Evolutionary conservation across 2,113 vertebrate species (phyloP), one percentile per base, ranked within the genome.

Genomic region (Danio rerio): DNA sequence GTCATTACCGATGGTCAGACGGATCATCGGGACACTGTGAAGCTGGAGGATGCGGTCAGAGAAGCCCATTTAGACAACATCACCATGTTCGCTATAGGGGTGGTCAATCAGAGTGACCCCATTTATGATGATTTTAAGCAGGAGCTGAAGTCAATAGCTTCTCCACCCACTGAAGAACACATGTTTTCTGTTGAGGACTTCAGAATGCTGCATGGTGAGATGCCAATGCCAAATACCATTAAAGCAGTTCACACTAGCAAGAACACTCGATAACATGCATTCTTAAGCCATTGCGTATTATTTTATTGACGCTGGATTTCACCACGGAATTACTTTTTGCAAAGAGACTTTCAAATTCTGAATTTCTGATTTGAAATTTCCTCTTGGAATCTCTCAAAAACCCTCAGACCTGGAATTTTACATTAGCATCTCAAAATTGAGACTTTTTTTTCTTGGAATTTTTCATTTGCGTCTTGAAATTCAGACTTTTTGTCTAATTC

Each of bases 1-100:
- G 92, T 97, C 5, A 90, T 97, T 89, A 97, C 95, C 0, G 96
- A 96, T 0, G 96, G 96, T 7, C 94, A 96, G 89, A 92, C 93
- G 0, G 95, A 97, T 45, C 9, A 31, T 3, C 92, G 92, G 3
- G 96, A 97, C 71, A 10, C 83, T 9, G 84, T 89, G 10, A 89
- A 16, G 0, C 90, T 98, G 91, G 88, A 90, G 2, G 75, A 80
- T 0, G 91, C 89, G 0, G 94, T 95, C 43, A 87, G 74, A 15
- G 90, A 94, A 0, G 92, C 94, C n/a, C 92, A 91, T 3, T 80
- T 80, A 0, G 10, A 50, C 0, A 20, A 85, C 13, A 90, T 95
- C 9, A 96, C 97, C 88, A 92, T 89, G 71, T 95, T 95, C 68
- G 96, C 95, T 63, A 92, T 95, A 58, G 97, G 95, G 0, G 94